Conservation (phyloP, 2,797 vertebrate species). For the Sebastes flavidus region DNA sequence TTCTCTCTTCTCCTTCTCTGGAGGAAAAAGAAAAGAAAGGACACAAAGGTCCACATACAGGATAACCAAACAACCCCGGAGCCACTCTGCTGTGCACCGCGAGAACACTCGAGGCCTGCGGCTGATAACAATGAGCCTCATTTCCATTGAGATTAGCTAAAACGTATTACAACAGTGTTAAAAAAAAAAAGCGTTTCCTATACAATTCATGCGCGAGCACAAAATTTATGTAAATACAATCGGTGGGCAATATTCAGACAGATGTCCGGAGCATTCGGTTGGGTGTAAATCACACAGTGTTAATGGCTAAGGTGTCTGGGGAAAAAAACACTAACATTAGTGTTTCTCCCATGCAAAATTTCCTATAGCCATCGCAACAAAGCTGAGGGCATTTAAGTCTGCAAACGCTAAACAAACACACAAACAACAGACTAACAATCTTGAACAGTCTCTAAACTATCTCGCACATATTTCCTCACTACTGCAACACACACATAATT, state of each 20-base stretch:
- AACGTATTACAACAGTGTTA: conserved; percentile 71
- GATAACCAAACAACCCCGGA: conserved; percentile 71
- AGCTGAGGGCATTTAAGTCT: background rate
- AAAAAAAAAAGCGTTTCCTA: conserved; percentile 51
- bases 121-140: conserved; percentile 77
- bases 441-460: background rate
- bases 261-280: conserved; percentile 58
- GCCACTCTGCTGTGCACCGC: conserved; percentile 51
- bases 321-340: conserved; percentile 40
- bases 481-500: background rate
- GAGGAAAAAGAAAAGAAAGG: conserved; percentile 35
- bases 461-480: background rate
- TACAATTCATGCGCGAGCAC: conserved; percentile 54
- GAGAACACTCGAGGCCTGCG: conserved; percentile 63
- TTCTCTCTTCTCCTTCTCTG: conserved; percentile 56
- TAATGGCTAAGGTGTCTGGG: conserved; percentile 36
- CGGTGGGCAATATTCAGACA: conserved; percentile 55
- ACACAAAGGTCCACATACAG: conserved; percentile 72
- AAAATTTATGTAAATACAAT: conserved; percentile 67
- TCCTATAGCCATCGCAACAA: background rate
- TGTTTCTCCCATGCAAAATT: conserved; percentile 17
- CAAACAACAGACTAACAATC: background rate
- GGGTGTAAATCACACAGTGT: conserved; percentile 59
- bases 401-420: background rate
- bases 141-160: conserved; percentile 78